Conservation (phyloP, 2,797 vertebrate genomes). For the Tapera naevia region DNA sequence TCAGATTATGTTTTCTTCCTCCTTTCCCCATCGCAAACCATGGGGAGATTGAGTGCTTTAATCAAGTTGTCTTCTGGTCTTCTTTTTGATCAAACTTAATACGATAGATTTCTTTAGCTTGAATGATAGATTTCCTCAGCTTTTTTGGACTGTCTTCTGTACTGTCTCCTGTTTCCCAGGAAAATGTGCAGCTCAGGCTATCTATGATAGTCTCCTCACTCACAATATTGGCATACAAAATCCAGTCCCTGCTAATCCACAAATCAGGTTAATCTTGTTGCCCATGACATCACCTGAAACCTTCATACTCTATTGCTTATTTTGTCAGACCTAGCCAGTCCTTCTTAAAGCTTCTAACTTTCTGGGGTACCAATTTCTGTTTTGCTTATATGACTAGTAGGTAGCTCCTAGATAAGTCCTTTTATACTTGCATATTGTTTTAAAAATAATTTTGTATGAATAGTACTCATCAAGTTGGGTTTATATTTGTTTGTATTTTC, state of each 20-base stretch:
- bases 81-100: neutral
- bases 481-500: neutral
- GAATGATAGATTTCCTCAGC: neutral
- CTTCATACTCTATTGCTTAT: neutral
- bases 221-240: neutral
- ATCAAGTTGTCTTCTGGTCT: neutral
- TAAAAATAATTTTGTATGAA: neutral
- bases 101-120: neutral
- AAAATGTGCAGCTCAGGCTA: neutral
- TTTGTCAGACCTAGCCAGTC: neutral
- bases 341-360: neutral
- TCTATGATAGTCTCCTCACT: neutral
- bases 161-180: neutral
- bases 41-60: neutral
- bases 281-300: neutral
- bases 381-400: neutral
- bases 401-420: neutral
- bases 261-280: neutral
- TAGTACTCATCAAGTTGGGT: neutral
- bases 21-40: neutral
- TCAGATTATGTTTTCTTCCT: neutral
- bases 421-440: neutral
- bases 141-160: neutral
- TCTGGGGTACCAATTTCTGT: neutral
- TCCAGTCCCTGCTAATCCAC: neutral